A percentile compares a stretch with the other conserved stretches of the same genome.
phyloP scores from a whole-genome alignment of 2,888 invertebrate species.

The Plagodis dolabraria region DNA sequence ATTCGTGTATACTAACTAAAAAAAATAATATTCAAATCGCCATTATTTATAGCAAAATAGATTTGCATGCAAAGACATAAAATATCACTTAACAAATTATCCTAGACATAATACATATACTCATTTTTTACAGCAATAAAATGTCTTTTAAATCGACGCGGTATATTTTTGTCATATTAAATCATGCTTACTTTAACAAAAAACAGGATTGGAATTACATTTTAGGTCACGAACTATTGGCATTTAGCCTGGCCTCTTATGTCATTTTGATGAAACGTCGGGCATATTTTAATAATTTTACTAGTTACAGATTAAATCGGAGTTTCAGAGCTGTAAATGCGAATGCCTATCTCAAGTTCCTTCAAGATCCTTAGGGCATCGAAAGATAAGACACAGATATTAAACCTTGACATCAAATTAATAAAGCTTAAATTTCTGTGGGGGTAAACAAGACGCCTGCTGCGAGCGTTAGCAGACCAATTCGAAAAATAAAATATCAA shows the following conservation, averaged over 20 bases:
- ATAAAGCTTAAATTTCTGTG: constrained; percentile 51
- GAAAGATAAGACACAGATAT: constrained; percentile 41
- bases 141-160: constrained; percentile 17
- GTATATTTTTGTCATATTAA: constrained; percentile 26
- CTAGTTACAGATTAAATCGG: constrained; percentile 66
- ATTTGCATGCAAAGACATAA: constrained; percentile 37
- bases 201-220: constrained; percentile 19
- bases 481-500: constrained; percentile 82
- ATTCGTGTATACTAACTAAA: neutral
- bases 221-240: constrained; percentile 17
- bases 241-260: constrained; percentile 17
- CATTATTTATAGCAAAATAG: constrained; percentile 5
- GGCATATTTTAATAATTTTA: constrained; percentile 30
- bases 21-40: neutral
- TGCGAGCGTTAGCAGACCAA: constrained; percentile 78
- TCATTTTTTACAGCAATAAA: constrained; percentile 21
- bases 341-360: constrained; percentile 69
- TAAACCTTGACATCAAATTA: constrained; percentile 42
- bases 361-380: constrained; percentile 62
- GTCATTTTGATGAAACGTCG: constrained; percentile 16
- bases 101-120: constrained; percentile 37
- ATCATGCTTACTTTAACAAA: constrained; percentile 13
- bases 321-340: constrained; percentile 63
- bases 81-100: constrained; percentile 46
- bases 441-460: constrained; percentile 62